phyloP scores from a whole-genome alignment of 1,140 invertebrate genomes.

The Zaprionus tsacasi region DNA sequence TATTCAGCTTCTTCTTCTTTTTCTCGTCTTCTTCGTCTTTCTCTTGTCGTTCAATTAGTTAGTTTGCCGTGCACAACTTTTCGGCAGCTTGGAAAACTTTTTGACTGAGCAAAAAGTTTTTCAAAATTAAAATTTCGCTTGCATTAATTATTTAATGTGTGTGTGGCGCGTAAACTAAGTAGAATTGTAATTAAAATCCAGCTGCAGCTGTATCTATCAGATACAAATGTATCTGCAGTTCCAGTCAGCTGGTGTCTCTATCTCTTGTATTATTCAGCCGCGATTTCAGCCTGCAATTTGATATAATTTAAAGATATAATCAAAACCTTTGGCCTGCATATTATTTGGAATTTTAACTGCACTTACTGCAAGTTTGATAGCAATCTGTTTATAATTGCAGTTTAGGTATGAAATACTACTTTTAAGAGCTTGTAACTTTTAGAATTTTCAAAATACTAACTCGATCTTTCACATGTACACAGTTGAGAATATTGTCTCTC shows the following conservation, averaged over 20 bases:
- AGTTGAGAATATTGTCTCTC: background rate
- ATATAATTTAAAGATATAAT: background rate
- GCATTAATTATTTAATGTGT: constrained; percentile 65
- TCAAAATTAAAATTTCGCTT: constrained; percentile 63
- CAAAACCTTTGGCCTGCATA: background rate
- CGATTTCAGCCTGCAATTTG: background rate
- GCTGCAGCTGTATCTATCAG: constrained; percentile 28
- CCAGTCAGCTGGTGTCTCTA: constrained; percentile 20
- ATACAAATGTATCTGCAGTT: constrained; percentile 39
- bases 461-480: background rate
- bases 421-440: background rate
- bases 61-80: constrained; percentile 39
- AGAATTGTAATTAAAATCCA: constrained; percentile 62
- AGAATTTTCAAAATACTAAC: background rate
- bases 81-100: constrained; percentile 24
- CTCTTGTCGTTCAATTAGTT: constrained; percentile 5
- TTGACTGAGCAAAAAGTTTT: constrained; percentile 44
- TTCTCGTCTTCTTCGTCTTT: background rate
- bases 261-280: constrained; percentile 63
- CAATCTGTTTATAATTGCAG: background rate
- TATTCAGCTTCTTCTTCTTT: background rate
- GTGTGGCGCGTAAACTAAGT: constrained; percentile 58
- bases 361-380: background rate
- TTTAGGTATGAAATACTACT: background rate
- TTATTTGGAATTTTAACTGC: background rate